Evolutionary conservation across 2,113 vertebrate genomes (phyloP).

Genomic region (Smithornis capensis): DNA sequence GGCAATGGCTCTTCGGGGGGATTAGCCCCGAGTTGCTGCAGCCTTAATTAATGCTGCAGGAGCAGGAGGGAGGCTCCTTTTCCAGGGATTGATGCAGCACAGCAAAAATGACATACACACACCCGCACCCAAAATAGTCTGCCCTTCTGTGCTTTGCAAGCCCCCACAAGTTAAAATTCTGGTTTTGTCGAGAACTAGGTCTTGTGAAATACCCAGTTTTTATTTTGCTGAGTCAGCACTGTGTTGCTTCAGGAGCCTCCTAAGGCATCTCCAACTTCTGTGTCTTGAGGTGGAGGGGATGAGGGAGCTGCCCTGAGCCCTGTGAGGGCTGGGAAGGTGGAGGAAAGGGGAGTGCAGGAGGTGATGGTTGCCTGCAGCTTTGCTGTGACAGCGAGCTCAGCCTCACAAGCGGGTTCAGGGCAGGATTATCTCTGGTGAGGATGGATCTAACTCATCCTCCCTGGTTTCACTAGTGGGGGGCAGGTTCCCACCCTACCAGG

Average conservation of each 20-base stretch:
- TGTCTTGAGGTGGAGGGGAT: accelerated
- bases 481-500: neutral
- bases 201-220: neutral
- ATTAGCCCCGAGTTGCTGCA: neutral
- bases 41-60: neutral
- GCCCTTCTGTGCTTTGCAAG: neutral
- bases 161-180: neutral
- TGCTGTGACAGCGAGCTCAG: neutral
- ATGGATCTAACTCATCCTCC: neutral
- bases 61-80: neutral
- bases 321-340: neutral
- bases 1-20: neutral
- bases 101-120: neutral
- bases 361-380: neutral
- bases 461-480: neutral
- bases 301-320: neutral
- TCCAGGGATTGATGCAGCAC: neutral
- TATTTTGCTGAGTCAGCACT: neutral
- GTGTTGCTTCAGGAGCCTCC: accelerated
- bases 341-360: neutral
- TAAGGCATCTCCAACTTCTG: neutral
- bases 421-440: neutral
- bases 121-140: neutral
- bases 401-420: neutral
- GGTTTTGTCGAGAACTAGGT: neutral